Conservation (phyloP, 1,140 invertebrate genomes). For the Heliconius himera region DNA sequence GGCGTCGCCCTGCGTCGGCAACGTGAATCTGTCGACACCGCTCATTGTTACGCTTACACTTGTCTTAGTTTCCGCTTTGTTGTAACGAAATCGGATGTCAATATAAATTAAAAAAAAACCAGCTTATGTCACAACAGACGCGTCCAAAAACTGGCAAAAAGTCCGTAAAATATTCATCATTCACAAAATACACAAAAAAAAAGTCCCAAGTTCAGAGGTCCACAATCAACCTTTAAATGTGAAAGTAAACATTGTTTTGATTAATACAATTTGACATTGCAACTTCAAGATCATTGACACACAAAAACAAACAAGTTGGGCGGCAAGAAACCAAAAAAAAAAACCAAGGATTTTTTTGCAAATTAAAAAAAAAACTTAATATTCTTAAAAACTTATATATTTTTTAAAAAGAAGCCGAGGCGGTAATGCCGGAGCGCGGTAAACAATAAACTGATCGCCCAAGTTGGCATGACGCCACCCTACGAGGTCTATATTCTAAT, state of each 20-base stretch:
- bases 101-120: not conserved
- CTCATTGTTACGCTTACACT: conserved; percentile 14
- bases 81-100: not conserved
- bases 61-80: not conserved
- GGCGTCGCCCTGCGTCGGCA: conserved; percentile 65
- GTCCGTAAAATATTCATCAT: not conserved
- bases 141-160: not conserved
- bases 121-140: not conserved
- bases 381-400: not conserved
- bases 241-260: not conserved
- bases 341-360: not conserved
- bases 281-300: conserved; percentile 20
- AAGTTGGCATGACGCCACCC: conserved; percentile 52
- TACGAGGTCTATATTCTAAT: conserved; percentile 47
- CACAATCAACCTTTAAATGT: not conserved
- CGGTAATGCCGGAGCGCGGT: conserved; percentile 36
- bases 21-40: conserved; percentile 58
- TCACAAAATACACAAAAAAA: too few species aligned
- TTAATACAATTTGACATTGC: not conserved
- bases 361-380: not conserved
- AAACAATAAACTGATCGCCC: conserved; percentile 52
- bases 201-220: not conserved
- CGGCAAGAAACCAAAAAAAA: not conserved
- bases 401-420: conserved; percentile 13
- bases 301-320: not conserved